Evolutionary conservation across 2,888 invertebrate species (phyloP), one percentile per base, ranked within the genome.

Genomic region (Rhogogaster chlorosoma): DNA sequence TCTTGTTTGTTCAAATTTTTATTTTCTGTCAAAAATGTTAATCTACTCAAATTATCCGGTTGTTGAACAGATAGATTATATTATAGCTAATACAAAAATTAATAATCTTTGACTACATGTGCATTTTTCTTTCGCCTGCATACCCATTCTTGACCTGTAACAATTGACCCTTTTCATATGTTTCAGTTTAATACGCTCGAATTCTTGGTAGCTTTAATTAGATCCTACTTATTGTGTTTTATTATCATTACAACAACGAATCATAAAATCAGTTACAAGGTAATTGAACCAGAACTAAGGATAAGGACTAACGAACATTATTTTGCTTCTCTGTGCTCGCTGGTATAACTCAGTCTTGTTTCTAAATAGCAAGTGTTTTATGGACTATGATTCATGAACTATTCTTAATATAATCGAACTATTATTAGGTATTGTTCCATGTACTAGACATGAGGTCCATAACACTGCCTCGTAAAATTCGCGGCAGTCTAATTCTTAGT

Each of bases 121-220:
- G 18, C 67, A 32, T 18, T 32, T 57, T 61, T 78, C 9, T 32
- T 53, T 32, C 36, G 2, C 53, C 36, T 12, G 10, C 18, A 15
- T 45, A 15, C 45, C 45, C 26, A 61, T 38, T 22, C n/a, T 9
- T 57, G 61, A 61, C 80, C 61, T 80, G 5, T 57, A 38, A 38
- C 38, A 61, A 80, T 80, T 80, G 38, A 80, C 80, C 80, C 61
- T 38, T 61, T 61, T 22, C 29, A 80, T 61, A 80, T 61, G 38
- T 80, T 80, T 38, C 15, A 61, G 22, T 80, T 80, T 61, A 61
- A 61, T 61, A 61, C 57, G 32, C 36, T 7, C 2, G 36, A 36
- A 61, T 80, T 61, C 61, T 61, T n/a, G 4, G 80, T 61, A 36
- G 80, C 80, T 49, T 80, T 61, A 80, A 80, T 80, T 80, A 53